Conservation (phyloP, 2,797 vertebrate genomes). For the Fistularia commersonii region DNA sequence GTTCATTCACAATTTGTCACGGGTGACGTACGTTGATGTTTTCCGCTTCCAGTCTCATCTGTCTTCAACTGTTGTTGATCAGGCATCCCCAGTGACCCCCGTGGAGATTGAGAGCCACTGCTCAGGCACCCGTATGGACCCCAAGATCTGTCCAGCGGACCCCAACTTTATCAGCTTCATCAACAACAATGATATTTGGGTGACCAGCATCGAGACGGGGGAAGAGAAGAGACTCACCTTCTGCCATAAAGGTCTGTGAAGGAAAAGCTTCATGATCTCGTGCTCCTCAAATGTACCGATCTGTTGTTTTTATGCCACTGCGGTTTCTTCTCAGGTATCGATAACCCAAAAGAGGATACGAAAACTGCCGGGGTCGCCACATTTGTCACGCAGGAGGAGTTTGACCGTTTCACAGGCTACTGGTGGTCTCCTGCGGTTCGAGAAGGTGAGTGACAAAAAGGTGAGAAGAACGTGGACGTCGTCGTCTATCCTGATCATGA, state of each 20-base stretch:
- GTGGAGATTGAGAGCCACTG: constrained; percentile 90
- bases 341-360: constrained; percentile 87
- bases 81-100: constrained; percentile 83
- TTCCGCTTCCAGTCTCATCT: background rate
- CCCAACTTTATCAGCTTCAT: constrained; percentile 91
- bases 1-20: no score
- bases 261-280: background rate
- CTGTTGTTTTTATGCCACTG: background rate
- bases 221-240: constrained; percentile 73
- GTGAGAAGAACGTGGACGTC: background rate
- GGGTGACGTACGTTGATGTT: no score
- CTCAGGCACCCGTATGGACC: constrained; percentile 93
- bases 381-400: constrained; percentile 97
- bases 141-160: constrained; percentile 89
- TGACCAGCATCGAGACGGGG: constrained; percentile 83
- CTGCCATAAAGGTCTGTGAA: constrained; percentile 71
- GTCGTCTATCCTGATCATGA: background rate
- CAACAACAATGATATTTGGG: constrained; percentile 92
- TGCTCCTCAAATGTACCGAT: no score
- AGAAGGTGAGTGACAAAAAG: constrained; percentile 60
- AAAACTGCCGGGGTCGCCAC: constrained; percentile 91
- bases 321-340: constrained; percentile 71
- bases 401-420: constrained; percentile 94
- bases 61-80: constrained; percentile 20
- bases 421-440: constrained; percentile 87